These are phyloP conservation scores for Phallusia fumigata DNA, from an alignment of 23 tunicate genomes.

Conservation along the genomic window DNA sequence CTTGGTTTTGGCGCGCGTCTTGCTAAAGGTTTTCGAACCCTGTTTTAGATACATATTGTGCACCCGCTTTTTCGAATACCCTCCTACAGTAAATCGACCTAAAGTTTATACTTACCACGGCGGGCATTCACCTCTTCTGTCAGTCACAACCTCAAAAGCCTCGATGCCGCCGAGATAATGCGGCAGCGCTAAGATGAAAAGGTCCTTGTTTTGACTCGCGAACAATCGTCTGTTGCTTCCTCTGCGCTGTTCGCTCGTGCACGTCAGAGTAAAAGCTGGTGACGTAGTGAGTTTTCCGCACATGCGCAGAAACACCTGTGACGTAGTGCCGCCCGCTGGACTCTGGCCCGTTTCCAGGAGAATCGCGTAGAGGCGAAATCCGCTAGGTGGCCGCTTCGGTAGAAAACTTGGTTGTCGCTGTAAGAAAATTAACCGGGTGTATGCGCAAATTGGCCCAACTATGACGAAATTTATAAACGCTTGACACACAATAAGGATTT, in stretches of 20 bases:
- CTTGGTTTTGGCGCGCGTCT: too few relatives aligned
- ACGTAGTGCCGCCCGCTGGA: constrained; percentile 89
- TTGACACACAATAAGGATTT: background rate
- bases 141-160: constrained; percentile 75
- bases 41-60: too few relatives aligned
- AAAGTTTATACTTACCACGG: constrained; percentile 68
- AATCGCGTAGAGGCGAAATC: constrained; percentile 86
- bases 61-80: too few relatives aligned
- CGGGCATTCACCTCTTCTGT: constrained; percentile 77
- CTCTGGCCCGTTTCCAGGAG: constrained; percentile 89
- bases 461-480: background rate
- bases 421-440: too few relatives aligned
- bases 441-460: background rate
- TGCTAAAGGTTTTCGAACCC: too few relatives aligned
- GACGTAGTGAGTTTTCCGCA: constrained; percentile 71
- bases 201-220: constrained; percentile 82
- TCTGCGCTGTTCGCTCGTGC: constrained; percentile 43
- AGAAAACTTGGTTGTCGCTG: constrained; percentile 85
- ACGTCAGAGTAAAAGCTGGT: constrained; percentile 73
- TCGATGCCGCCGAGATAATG: constrained; percentile 86
- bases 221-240: constrained; percentile 40
- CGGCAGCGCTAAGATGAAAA: constrained; percentile 69
- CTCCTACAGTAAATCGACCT: too few relatives aligned
- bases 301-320: constrained; percentile 67
- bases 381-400: constrained; percentile 74